Evolutionary conservation across 1,140 invertebrate species (phyloP), one percentile per base, ranked within the genome.

Genomic region (Papilio polytes): DNA sequence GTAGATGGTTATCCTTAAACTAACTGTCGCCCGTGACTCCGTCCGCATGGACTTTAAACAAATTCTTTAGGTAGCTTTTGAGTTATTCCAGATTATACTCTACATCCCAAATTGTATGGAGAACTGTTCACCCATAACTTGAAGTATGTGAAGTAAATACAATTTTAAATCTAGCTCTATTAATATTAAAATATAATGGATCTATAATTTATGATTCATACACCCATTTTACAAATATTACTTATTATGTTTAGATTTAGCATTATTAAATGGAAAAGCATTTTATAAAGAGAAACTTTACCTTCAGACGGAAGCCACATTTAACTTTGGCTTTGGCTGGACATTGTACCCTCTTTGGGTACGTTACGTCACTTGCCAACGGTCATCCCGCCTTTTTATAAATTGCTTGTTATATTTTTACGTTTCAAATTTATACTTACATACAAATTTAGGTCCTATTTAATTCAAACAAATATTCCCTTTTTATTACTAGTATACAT

Each of bases 351-450:
- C 12, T 26, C 15, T 70, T 70, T 70, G 63, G 63, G 12, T 26
- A 70, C 3, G 26, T 70, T 70, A 70, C 63, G 63, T 70, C 63
- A 70, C 63, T 70, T 70, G 26, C 13, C 22, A n/a, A 26, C 63
- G 13, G 26, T 26, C 63, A 70, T 70, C 63, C 63, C 36, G 63
- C 26, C 36, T 36, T 18, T 70, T 70, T 31, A 31, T 70, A 26
- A 70, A 36, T 18, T 4, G 26, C 0, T 36, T 70, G 22, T 70
- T 70, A 26, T 1, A 26, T 26, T 31, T 63, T 63, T 13, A 22
- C 26, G 15, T 70, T 36, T 20, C 18, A 70, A 70, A 18, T 8
- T 7, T 41, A 41, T 41, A 41, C 2, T 36, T 36, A 36, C 4
- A 36, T 36, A 36, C 31, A 36, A 3, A 4, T 36, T 3, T 6